These are phyloP conservation scores for Thaumatotibia leucotreta DNA, from an alignment of 1,140 invertebrate species.

Conservation along the genomic window DNA sequence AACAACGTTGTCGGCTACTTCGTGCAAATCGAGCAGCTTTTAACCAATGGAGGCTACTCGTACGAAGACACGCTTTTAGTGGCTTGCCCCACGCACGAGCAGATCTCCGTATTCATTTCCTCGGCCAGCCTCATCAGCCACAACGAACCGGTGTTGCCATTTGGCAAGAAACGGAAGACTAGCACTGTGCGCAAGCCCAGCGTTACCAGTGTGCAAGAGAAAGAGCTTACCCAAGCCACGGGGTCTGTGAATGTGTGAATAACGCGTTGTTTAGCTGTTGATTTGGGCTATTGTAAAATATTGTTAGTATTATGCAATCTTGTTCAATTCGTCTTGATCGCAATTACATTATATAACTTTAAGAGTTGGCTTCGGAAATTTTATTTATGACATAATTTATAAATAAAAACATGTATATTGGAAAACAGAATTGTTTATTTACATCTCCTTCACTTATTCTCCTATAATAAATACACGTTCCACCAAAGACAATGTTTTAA, in stretches of 20 bases:
- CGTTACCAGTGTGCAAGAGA: conserved; percentile 44
- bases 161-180: conserved; percentile 57
- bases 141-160: conserved; percentile 62
- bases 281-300: background rate
- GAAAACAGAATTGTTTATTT: conserved; percentile 47
- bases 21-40: conserved; percentile 87
- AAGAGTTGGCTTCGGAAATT: background rate
- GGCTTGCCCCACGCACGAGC: conserved; percentile 92
- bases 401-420: conserved; percentile 23
- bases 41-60: conserved; percentile 84
- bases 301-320: too few relatives aligned
- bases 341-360: background rate
- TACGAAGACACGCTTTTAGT: conserved; percentile 90
- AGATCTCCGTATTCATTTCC: conserved; percentile 92
- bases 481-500: conserved; percentile 68
- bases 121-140: conserved; percentile 81
- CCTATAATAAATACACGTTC: conserved; percentile 64
- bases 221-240: conserved; percentile 13
- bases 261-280: background rate
- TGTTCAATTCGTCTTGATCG: background rate
- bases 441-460: conserved; percentile 50
- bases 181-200: conserved; percentile 55
- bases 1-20: conserved; percentile 93
- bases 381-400: conserved; percentile 19
- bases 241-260: conserved; percentile 20